Evolutionary conservation across 2,797 vertebrate genomes (phyloP).

Genomic region (Fratercula arctica): DNA sequence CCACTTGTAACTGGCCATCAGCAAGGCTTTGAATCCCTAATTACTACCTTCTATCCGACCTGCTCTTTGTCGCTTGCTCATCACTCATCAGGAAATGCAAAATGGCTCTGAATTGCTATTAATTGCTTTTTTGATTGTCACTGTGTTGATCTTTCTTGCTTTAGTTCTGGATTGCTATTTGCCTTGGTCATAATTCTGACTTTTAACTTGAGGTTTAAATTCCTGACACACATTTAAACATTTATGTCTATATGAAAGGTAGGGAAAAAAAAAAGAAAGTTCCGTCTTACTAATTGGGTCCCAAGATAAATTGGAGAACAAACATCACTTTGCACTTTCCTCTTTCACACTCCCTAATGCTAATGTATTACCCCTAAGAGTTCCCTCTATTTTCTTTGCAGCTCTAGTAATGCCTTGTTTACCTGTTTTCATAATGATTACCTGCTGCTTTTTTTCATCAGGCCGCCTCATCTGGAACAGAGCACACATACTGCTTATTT

Average conservation of each 20-base stretch:
- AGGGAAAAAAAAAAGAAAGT: neutral
- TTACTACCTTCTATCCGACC: neutral
- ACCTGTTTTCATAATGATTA: slow-evolving; percentile 51
- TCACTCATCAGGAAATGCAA: neutral
- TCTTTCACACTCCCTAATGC: neutral
- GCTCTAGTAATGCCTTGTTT: slow-evolving; percentile 30
- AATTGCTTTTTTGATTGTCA: neutral
- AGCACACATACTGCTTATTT: slow-evolving; percentile 6
- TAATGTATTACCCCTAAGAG: neutral
- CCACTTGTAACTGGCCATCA: neutral
- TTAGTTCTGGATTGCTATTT: neutral
- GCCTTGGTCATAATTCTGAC: neutral
- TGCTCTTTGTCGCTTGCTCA: neutral
- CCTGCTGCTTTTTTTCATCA: slow-evolving; percentile 53
- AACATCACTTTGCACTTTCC: neutral
- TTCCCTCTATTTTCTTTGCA: neutral
- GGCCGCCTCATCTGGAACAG: slow-evolving; percentile 27
- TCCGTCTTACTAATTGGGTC: neutral
- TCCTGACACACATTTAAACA: neutral
- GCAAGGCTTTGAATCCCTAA: neutral
- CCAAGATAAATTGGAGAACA: neutral
- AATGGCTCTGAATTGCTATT: neutral
- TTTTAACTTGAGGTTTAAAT: neutral
- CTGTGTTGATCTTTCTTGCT: neutral
- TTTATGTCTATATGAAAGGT: neutral